phyloP scores from a whole-genome alignment of 30 jellyfish, hydroid and myxozoan species.

The Chironex yamaguchii region DNA sequence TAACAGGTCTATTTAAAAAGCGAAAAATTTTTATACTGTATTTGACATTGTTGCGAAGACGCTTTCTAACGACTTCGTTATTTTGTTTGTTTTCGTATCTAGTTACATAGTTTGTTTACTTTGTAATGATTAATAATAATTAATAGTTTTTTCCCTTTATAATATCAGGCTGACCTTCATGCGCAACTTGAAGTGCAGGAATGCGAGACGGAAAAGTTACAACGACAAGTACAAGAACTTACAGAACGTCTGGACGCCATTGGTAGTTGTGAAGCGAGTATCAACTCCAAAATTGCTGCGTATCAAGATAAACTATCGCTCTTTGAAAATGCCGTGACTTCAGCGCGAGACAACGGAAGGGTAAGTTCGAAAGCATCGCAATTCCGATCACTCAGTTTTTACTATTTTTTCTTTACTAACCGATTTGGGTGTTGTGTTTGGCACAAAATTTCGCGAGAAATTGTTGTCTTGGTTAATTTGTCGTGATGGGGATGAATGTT shows the following conservation, averaged over 20 bases:
- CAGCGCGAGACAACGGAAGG: constrained; percentile 32
- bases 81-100: no score
- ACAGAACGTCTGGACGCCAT: constrained; percentile 77
- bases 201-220: constrained; percentile 35
- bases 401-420: no score
- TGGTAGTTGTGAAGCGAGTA: constrained; percentile 59
- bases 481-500: background rate
- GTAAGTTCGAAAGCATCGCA: no score
- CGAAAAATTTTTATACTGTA: no score
- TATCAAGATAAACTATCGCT: constrained; percentile 42
- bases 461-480: background rate
- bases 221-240: constrained; percentile 70
- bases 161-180: constrained; percentile 81
- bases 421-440: no score
- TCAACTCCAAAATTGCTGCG: constrained; percentile 57
- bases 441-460: background rate
- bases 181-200: constrained; percentile 60
- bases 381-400: no score
- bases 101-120: no score
- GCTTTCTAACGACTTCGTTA: no score
- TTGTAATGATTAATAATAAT: no score
- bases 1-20: no score
- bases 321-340: constrained; percentile 45
- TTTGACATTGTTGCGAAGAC: no score
- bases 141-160: no score